Conservation (phyloP, 2,113 vertebrate genomes). For the Rynchops niger region DNA sequence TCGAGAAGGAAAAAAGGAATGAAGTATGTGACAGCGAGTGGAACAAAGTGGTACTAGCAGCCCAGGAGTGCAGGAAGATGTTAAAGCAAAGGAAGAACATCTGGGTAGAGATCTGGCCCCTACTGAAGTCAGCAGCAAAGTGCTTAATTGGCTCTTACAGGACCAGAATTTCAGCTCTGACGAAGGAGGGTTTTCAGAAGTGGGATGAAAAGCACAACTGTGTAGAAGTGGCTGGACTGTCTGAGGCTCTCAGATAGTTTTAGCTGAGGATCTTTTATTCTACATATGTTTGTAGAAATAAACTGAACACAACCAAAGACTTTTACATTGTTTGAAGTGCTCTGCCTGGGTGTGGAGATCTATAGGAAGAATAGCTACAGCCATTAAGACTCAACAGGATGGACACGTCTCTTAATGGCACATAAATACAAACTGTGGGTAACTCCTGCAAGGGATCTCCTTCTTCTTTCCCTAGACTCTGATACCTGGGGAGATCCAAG, state of each 20-base stretch:
- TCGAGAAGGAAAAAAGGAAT: background rate
- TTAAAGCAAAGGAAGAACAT: slow-evolving; percentile 36
- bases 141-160: background rate
- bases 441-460: background rate
- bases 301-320: background rate
- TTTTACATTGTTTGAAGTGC: background rate
- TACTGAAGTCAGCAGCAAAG: background rate
- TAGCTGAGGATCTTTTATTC: background rate
- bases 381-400: background rate
- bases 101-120: background rate
- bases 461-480: background rate
- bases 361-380: background rate
- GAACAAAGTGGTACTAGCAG: background rate
- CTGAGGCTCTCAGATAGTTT: background rate
- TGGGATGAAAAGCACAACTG: background rate
- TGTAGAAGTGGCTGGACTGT: background rate
- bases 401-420: background rate
- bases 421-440: background rate
- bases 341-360: background rate
- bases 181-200: background rate
- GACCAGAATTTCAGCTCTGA: background rate
- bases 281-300: background rate
- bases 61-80: slow-evolving; percentile 4
- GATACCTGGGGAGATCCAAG: background rate
- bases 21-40: background rate